A percentile compares a stretch with the other conserved stretches of the same genome.
Conservation (phyloP, 1,140 invertebrate genomes). For the Rhizoglyphus robini region DNA sequence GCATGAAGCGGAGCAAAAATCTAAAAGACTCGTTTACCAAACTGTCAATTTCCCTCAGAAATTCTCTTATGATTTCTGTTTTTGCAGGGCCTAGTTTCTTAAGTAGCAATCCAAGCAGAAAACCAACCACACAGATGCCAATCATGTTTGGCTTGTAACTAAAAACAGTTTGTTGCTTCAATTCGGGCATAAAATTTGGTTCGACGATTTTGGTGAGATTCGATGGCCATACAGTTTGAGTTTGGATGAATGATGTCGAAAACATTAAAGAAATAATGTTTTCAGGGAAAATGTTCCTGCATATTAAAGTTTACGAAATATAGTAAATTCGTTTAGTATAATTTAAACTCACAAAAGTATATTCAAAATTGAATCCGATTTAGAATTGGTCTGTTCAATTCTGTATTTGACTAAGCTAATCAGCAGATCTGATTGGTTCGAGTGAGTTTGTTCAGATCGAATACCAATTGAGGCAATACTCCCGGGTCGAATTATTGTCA, state of each 20-base stretch:
- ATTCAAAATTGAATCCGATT: background rate
- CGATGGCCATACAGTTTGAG: background rate
- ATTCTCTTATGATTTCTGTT: constrained; percentile 52
- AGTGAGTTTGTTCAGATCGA: no score
- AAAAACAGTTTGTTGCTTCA: background rate
- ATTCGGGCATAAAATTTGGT: background rate
- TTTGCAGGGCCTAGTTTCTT: constrained; percentile 50
- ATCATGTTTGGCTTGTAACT: constrained; percentile 17
- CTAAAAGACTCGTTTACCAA: constrained; percentile 53
- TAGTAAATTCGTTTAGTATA: no score
- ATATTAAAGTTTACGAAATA: no score
- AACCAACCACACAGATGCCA: constrained; percentile 3
- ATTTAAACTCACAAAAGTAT: constrained; percentile 1
- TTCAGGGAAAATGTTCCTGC: constrained; percentile 40
- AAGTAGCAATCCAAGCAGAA: constrained; percentile 57
- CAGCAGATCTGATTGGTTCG: background rate
- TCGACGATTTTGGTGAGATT: background rate
- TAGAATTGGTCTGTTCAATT: background rate
- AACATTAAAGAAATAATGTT: constrained; percentile 24
- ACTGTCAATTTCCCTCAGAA: constrained; percentile 65
- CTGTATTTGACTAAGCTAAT: no score
- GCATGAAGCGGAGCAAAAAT: constrained; percentile 39
- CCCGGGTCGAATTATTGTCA: background rate
- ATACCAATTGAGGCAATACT: background rate
- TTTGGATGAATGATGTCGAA: background rate